These are phyloP conservation scores for Chroicocephalus ridibundus DNA, from an alignment of 2,113 vertebrate species.

Conservation along the genomic window DNA sequence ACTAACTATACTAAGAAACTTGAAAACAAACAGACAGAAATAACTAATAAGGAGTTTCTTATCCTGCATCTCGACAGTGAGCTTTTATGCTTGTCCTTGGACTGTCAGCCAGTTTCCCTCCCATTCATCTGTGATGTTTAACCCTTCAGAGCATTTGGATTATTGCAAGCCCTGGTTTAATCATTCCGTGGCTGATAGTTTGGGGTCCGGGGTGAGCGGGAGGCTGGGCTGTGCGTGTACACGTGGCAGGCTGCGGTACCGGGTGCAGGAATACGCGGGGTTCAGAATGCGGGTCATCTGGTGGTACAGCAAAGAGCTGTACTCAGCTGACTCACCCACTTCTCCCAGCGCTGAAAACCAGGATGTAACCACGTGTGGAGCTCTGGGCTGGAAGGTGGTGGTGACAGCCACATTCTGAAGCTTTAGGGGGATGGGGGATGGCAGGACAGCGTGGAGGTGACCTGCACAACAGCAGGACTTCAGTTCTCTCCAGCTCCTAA, in stretches of 20 bases:
- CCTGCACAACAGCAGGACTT: accelerated
- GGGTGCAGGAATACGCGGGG: accelerated
- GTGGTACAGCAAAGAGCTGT: neutral
- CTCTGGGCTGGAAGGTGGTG: neutral
- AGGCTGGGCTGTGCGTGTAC: neutral
- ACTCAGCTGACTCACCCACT: accelerated
- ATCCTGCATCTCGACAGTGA: neutral
- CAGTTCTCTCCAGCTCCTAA: neutral
- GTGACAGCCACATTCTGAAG: neutral
- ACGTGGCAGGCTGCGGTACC: accelerated
- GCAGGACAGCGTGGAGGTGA: neutral
- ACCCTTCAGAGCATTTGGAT: neutral
- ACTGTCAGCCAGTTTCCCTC: neutral
- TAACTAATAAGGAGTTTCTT: neutral
- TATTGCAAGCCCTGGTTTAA: neutral
- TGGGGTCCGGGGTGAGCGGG: neutral
- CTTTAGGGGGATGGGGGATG: neutral
- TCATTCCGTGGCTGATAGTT: accelerated
- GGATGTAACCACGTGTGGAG: accelerated
- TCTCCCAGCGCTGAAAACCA: neutral
- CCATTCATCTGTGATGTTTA: no score
- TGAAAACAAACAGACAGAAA: neutral
- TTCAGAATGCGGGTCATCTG: accelerated
- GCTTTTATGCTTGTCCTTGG: no score
- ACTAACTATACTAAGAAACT: neutral